phyloP scores from a whole-genome alignment of 1,140 invertebrate genomes.

The Psix sp. region DNA sequence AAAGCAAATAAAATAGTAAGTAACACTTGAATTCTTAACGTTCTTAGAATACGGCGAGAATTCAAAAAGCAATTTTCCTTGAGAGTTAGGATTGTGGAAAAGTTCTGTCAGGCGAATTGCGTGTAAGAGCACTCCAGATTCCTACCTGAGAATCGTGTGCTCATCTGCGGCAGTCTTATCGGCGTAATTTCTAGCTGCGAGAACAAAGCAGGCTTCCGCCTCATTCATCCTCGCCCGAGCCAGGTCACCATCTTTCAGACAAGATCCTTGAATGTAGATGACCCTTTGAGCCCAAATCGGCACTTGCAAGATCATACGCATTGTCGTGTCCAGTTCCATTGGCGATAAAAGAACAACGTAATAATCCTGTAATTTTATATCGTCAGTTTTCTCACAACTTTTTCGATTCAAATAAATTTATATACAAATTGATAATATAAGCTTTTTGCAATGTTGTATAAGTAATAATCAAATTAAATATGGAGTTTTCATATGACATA shows the following conservation, averaged over 20 bases:
- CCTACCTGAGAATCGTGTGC: conserved; percentile 93
- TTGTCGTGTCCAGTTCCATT: conserved; percentile 97
- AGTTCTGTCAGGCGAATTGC: conserved; percentile 18
- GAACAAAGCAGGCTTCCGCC: conserved; percentile 96
- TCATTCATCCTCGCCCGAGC: conserved; percentile 96
- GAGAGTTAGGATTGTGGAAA: conserved; percentile 1
- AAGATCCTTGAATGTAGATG: conserved; percentile 98
- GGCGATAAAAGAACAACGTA: conserved; percentile 97
- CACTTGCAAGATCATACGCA: conserved; percentile 98
- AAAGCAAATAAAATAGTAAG: not conserved
- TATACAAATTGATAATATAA: too few species aligned
- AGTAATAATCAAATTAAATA: too few species aligned
- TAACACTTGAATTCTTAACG: conserved; percentile 7
- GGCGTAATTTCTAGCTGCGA: conserved; percentile 96
- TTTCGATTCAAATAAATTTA: too few species aligned
- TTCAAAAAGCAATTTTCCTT: conserved; percentile 31
- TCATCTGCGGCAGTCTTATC: conserved; percentile 98
- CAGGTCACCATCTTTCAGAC: conserved; percentile 95
- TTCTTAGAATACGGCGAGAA: conserved; percentile 8
- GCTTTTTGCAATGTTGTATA: too few species aligned
- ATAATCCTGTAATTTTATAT: conserved; percentile 84
- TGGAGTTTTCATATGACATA: too few species aligned
- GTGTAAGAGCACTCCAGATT: conserved; percentile 18
- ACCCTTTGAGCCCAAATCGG: conserved; percentile 98
- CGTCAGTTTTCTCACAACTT: not conserved